A percentile compares a stretch with the other conserved stretches of the same genome.
Conservation (phyloP, 2,113 vertebrate genomes). For the Mustela lutreola region DNA sequence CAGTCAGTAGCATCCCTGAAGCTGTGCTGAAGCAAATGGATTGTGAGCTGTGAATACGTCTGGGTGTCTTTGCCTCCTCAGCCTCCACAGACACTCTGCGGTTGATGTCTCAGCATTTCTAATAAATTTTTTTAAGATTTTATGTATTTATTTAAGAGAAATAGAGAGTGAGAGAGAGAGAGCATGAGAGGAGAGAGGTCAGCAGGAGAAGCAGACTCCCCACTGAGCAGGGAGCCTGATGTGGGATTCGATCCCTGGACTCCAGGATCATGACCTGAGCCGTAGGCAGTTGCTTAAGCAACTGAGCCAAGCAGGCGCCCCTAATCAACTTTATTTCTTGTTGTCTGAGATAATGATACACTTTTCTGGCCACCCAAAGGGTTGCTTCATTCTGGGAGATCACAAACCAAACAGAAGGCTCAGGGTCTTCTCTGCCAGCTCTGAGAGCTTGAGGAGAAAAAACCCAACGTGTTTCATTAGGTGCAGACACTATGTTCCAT, state of each 20-base stretch:
- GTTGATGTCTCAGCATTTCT: neutral
- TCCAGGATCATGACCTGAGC: no score
- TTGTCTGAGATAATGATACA: neutral
- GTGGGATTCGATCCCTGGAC: no score
- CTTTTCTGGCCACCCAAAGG: neutral
- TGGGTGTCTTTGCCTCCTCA: neutral
- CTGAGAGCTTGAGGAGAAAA: neutral
- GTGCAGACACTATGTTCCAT: neutral
- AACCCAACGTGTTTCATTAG: neutral
- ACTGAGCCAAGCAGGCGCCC: no score
- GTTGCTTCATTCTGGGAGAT: neutral
- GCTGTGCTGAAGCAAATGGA: neutral
- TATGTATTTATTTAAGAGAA: no score
- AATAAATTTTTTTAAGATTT: neutral
- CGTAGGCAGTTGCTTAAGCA: no score
- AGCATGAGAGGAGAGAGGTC: no score
- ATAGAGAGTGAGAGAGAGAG: no score
- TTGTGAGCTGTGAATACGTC: accelerated
- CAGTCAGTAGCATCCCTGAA: neutral
- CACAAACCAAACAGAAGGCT: neutral
- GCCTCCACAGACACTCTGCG: neutral
- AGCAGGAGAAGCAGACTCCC: no score
- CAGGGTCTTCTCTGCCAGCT: neutral
- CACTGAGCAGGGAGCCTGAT: no score
- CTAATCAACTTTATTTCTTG: neutral